Percentiles rank a stretch among this genome's conserved stretches.
Evolutionary conservation across 2,113 vertebrate genomes (phyloP).

Genomic region (cattle (Bos taurus)): DNA sequence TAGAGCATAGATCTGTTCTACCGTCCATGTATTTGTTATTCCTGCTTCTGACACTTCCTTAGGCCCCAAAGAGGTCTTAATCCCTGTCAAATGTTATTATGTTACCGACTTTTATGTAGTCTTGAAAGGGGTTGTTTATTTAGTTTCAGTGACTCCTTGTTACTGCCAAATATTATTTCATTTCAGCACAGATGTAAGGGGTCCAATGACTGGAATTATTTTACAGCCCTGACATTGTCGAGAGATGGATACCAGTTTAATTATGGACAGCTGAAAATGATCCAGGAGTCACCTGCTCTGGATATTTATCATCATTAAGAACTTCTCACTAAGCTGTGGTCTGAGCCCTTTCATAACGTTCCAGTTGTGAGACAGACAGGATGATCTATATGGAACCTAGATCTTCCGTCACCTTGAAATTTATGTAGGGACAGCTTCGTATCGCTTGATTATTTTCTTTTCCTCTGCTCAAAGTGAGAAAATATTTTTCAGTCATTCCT

Average conservation of each 20-base stretch:
- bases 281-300: conserved; percentile 63
- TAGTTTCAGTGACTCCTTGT: conserved; percentile 74
- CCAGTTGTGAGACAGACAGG: conserved; percentile 4
- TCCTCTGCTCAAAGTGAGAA: conserved; percentile 51
- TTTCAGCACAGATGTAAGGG: conserved; percentile 74
- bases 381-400: background rate
- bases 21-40: conserved; percentile 69
- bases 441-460: conserved; percentile 61
- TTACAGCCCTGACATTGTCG: conserved; percentile 61
- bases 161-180: conserved; percentile 78
- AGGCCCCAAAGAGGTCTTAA: conserved; percentile 71
- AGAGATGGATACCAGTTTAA: conserved; percentile 71
- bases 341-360: background rate
- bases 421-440: conserved; percentile 35
- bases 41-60: conserved; percentile 73
- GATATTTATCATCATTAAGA: conserved; percentile 60
- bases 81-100: conserved; percentile 74
- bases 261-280: conserved; percentile 73
- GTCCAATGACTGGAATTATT: conserved; percentile 64
- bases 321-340: conserved; percentile 32
- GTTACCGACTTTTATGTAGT: conserved; percentile 70
- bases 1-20: conserved; percentile 39
- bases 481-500: conserved; percentile 23
- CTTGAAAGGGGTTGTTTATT: conserved; percentile 75
- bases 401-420: background rate